Evolutionary conservation across 2,888 invertebrate species (phyloP).

Genomic region (Agriopis marginaria): DNA sequence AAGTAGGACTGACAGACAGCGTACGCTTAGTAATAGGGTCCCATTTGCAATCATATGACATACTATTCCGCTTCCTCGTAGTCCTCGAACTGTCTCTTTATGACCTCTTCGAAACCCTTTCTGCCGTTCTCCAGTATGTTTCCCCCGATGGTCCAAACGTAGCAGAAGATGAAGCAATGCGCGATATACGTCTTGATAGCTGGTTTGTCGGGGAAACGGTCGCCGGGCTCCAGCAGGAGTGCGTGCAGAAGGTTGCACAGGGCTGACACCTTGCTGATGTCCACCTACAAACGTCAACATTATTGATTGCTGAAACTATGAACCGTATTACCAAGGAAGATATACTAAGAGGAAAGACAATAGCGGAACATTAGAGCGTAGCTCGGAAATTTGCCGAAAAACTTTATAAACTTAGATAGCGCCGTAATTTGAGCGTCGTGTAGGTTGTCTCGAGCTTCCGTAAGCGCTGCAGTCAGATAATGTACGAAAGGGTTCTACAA

Average conservation of each 20-base stretch:
- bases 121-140: slow-evolving; percentile 91
- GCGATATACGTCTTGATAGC: slow-evolving; percentile 88
- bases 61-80: slow-evolving; percentile 88
- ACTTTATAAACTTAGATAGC: too few species aligned
- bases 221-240: slow-evolving; percentile 88
- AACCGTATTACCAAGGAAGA: too few species aligned
- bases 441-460: too few species aligned
- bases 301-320: background rate
- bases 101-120: slow-evolving; percentile 89
- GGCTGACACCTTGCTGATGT: slow-evolving; percentile 92
- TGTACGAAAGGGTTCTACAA: too few species aligned
- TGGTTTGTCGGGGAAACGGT: slow-evolving; percentile 87
- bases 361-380: too few species aligned
- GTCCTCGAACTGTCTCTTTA: slow-evolving; percentile 90
- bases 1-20: too few species aligned
- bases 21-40: too few species aligned
- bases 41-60: slow-evolving; percentile 43
- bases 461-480: too few species aligned
- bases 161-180: slow-evolving; percentile 93
- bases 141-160: slow-evolving; percentile 95
- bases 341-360: too few species aligned
- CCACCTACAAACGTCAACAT: slow-evolving; percentile 86
- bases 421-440: too few species aligned
- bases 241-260: slow-evolving; percentile 91
- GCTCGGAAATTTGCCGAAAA: too few species aligned